Conservation (phyloP, 1,140 invertebrate species). For the Archegozetes longisetosus region DNA sequence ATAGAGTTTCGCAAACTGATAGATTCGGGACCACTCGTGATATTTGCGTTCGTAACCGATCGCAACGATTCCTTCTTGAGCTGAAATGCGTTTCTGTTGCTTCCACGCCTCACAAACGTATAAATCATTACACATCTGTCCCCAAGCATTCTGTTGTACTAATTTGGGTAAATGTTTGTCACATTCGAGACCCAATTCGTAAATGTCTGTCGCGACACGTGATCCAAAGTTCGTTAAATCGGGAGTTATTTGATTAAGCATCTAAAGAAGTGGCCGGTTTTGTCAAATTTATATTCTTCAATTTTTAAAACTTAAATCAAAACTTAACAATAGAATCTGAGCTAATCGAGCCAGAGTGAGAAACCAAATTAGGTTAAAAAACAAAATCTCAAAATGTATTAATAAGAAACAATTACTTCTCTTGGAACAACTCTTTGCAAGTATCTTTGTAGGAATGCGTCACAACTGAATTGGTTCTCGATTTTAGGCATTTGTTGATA, state of each 20-base stretch:
- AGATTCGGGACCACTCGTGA: slow-evolving; percentile 34
- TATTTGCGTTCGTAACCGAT: slow-evolving; percentile 38
- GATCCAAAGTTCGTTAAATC: slow-evolving; percentile 36
- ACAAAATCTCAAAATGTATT: background rate
- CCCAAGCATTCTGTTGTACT: slow-evolving; percentile 37
- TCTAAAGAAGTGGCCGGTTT: slow-evolving; percentile 18
- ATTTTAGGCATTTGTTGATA: background rate
- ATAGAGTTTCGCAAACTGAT: slow-evolving; percentile 40
- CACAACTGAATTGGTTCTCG: slow-evolving; percentile 1
- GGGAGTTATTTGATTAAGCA: slow-evolving; percentile 25
- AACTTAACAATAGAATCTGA: no score
- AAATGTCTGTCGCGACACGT: slow-evolving; percentile 34
- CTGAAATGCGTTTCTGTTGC: slow-evolving; percentile 37
- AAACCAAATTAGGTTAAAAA: no score
- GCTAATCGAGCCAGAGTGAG: no score
- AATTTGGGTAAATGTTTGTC: slow-evolving; percentile 36
- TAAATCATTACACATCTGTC: slow-evolving; percentile 34
- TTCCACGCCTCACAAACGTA: slow-evolving; percentile 39
- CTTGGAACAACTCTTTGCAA: background rate
- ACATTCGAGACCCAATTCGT: slow-evolving; percentile 34
- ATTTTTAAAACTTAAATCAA: no score
- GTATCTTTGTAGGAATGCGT: slow-evolving; percentile 2
- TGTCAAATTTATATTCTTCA: no score
- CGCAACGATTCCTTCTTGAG: slow-evolving; percentile 41
- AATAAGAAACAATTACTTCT: background rate